Percentiles rank a stretch among this genome's conserved stretches.
These are phyloP conservation scores for Thripadectes ignobilis DNA, from an alignment of 2,797 vertebrate genomes.

Conservation along the genomic window DNA sequence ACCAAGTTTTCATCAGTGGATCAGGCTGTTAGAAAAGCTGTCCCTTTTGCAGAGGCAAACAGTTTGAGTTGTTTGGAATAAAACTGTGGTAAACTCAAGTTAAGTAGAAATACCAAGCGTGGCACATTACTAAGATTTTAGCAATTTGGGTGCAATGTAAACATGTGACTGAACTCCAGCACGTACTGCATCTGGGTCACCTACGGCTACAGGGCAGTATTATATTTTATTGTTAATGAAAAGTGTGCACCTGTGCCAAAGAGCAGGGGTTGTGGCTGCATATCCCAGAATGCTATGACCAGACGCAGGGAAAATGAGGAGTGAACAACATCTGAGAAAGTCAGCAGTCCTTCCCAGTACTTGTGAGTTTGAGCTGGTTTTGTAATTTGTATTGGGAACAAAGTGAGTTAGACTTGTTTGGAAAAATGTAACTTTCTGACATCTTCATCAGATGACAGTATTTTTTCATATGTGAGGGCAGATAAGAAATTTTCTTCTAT, in stretches of 20 bases:
- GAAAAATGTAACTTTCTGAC: background rate
- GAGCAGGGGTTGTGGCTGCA: accelerated
- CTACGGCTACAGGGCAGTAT: background rate
- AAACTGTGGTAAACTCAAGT: background rate
- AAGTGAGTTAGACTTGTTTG: background rate
- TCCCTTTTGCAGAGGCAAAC: background rate
- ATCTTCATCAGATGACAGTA: background rate
- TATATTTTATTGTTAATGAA: background rate
- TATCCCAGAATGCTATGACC: background rate
- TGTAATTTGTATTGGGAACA: background rate
- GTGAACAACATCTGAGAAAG: background rate
- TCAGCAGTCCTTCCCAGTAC: background rate
- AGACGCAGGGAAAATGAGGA: background rate
- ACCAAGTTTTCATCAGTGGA: background rate
- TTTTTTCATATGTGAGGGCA: background rate
- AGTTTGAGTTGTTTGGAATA: background rate
- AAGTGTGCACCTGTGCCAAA: background rate
- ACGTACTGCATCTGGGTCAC: background rate
- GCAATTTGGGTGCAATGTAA: background rate
- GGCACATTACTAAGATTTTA: background rate
- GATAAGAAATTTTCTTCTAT: background rate
- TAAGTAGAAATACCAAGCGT: background rate
- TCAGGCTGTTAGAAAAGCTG: background rate
- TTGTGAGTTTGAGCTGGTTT: background rate
- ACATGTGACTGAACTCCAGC: background rate